Percentiles rank a stretch among this genome's conserved stretches.
Evolutionary conservation across 2,888 invertebrate genomes (phyloP).

Genomic region (Pelosia muscerda): DNA sequence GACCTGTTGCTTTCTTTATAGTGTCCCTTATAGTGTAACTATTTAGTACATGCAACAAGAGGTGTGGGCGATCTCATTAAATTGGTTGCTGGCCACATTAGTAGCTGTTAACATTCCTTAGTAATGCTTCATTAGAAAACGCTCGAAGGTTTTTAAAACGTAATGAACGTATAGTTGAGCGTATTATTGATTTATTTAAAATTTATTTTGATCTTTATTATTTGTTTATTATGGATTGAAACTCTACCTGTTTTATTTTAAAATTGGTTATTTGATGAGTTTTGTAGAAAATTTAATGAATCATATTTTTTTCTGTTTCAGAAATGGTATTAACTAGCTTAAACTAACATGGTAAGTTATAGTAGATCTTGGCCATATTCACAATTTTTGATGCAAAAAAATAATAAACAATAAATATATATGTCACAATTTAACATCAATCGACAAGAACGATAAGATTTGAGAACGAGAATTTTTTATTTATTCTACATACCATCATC

Average conservation of each 20-base stretch:
- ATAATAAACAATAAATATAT: too few relatives aligned
- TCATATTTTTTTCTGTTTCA: not conserved
- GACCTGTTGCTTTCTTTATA: constrained; percentile 36
- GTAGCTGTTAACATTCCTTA: constrained; percentile 67
- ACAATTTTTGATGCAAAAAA: too few relatives aligned
- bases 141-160: constrained; percentile 62
- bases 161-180: constrained; percentile 52
- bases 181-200: constrained; percentile 22
- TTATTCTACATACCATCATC: too few relatives aligned
- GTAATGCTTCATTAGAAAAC: constrained; percentile 68
- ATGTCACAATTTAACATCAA: too few relatives aligned
- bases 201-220: constrained; percentile 26
- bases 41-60: constrained; percentile 2
- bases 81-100: constrained; percentile 57
- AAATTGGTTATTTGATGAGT: constrained; percentile 16
- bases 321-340: not conserved
- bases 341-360: not conserved
- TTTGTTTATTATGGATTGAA: constrained; percentile 16
- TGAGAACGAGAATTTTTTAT: too few relatives aligned
- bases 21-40: not conserved
- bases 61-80: constrained; percentile 38
- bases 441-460: too few relatives aligned
- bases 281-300: constrained; percentile 26
- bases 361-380: too few relatives aligned
- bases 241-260: not conserved